phyloP scores from a whole-genome alignment of 2,113 vertebrate species.

The Solea solea region DNA sequence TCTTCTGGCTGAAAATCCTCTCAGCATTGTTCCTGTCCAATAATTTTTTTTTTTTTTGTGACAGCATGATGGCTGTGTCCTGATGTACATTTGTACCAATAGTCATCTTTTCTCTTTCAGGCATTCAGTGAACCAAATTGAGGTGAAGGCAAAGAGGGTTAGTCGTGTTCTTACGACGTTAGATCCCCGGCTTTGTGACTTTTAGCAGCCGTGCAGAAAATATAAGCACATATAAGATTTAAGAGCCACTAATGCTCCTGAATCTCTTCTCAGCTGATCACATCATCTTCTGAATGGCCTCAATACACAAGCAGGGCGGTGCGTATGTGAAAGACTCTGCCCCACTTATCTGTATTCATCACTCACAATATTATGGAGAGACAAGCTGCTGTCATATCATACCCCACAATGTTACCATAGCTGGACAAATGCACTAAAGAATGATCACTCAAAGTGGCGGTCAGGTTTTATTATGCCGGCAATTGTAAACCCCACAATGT shows the following conservation, averaged over 20 bases:
- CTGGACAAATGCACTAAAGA: constrained; percentile 62
- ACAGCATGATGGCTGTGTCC: constrained; percentile 38
- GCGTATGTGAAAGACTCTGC: constrained; percentile 27
- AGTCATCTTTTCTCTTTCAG: constrained; percentile 28
- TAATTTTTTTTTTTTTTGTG: constrained; percentile 47
- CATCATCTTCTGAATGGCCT: constrained; percentile 63
- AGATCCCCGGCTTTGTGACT: constrained; percentile 20
- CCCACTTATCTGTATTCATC: constrained; percentile 47
- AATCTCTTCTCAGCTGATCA: constrained; percentile 65
- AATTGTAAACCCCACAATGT: constrained; percentile 83
- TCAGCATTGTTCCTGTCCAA: constrained; percentile 57
- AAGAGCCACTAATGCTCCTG: constrained; percentile 65
- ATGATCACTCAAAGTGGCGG: constrained; percentile 62
- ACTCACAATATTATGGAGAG: constrained; percentile 30
- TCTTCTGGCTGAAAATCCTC: constrained; percentile 58
- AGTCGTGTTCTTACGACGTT: constrained; percentile 3
- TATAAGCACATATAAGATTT: constrained; percentile 51
- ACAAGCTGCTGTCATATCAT: constrained; percentile 39
- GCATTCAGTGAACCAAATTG: constrained; percentile 3
- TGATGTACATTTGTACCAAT: constrained; percentile 30
- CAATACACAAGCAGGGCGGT: constrained; percentile 42
- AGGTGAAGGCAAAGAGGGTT: constrained; percentile 9
- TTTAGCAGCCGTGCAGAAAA: constrained; percentile 35
- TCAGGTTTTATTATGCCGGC: constrained; percentile 75
- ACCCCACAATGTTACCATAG: constrained; percentile 10